Conservation (phyloP, 2,113 vertebrate species). For the Uropsilus gracilis region DNA sequence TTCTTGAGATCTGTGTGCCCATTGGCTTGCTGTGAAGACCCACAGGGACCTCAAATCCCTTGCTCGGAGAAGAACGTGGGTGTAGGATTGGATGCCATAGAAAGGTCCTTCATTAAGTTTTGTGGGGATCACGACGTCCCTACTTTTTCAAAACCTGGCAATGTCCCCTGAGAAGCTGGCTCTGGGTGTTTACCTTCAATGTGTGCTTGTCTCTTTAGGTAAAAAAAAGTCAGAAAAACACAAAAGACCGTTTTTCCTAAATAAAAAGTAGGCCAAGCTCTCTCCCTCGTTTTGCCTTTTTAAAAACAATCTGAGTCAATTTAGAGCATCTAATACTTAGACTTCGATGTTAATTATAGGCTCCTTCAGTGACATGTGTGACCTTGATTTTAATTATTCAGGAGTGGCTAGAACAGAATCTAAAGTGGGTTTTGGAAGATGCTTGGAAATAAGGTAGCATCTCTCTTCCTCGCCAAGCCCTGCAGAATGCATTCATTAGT, state of each 20-base stretch:
- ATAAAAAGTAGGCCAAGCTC: background rate
- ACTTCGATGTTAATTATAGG: conserved; percentile 48
- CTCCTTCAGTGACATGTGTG: background rate
- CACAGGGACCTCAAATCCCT: background rate
- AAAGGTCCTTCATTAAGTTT: background rate
- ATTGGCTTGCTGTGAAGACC: background rate
- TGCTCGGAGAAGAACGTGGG: background rate
- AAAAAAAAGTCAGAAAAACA: background rate
- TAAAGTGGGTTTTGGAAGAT: background rate
- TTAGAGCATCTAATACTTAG: background rate
- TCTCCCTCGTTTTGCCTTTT: background rate
- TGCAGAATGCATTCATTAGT: background rate
- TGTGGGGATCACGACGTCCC: background rate
- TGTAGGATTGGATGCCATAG: background rate
- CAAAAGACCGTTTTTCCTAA: background rate
- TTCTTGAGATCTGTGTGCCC: background rate
- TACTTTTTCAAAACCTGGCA: background rate
- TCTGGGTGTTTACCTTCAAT: background rate
- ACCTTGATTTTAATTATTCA: conserved; percentile 63
- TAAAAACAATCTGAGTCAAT: conserved; percentile 8
- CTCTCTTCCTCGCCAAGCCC: background rate
- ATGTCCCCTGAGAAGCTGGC: background rate
- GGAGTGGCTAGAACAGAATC: background rate
- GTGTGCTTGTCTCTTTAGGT: background rate
- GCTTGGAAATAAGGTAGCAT: background rate